Base-by-base conservation (phyloP, 2,888 invertebrate genomes). In the Lapara coniferarum region DNA sequence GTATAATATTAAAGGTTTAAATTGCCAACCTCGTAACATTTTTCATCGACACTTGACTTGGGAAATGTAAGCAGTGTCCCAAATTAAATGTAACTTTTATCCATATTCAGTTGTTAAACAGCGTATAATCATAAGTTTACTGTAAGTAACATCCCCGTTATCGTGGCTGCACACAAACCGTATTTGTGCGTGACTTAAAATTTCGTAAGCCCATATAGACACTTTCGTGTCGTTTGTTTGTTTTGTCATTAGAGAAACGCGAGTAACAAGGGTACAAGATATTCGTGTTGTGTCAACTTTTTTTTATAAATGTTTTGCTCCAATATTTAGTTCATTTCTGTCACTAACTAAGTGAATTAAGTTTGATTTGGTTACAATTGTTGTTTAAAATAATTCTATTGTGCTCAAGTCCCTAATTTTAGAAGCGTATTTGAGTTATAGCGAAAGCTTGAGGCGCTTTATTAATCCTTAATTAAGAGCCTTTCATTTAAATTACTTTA, bases 171-270 rank as follows among this genome's bases (percentile, higher is more conserved):
- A 19, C 46, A 49, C 46, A 46, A 13, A 46, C 49, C 19, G 13
- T 16, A 49, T 46, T 19, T 63, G 16, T 63, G 19, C 46, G 37
- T 37, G 46, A 46, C 49, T 63, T 63, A 63, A 49, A 49, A 63
- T 63, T 63, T 63, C 63, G 49, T 63, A 63, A 63, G 49, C 49
- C 13, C 49, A 49, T 63, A 63, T 63, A 63, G 63, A 63, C 49
- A 63, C 63, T 63, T 63, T 63, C 19, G 63, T 63, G 63, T 63
- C 63, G 49, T 63, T 49, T 49, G 49, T 63, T 63, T 63, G 19
- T 63, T 49, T 63, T 25, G 59, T 63, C 49, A 63, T 63, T 46
- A 63, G 63, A 63, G 63, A 63, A 63, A 63, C 63, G 63, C 63
- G 63, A 63, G 49, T 63, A 63, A 63, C 49, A 63, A 63, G 63